A percentile compares a stretch with the other conserved stretches of the same genome.
Conservation (phyloP, 2,113 vertebrate genomes). For the Cyprinodon variegatus region DNA sequence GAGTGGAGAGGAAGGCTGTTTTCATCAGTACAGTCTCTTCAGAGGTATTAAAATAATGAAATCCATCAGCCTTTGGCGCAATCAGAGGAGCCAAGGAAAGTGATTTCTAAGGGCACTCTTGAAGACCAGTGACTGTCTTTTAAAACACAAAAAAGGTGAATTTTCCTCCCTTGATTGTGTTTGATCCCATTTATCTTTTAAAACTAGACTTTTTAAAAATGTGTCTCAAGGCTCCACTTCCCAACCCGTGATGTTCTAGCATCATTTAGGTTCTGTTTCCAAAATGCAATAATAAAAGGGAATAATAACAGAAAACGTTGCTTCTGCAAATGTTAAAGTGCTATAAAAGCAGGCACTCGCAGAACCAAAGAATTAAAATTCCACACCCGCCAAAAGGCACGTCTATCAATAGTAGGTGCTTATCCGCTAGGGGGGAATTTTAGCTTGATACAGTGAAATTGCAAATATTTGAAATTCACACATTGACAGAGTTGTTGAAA, state of each 20-base stretch:
- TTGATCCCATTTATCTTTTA: constrained; percentile 46
- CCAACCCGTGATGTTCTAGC: constrained; percentile 30
- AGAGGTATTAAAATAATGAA: constrained; percentile 49
- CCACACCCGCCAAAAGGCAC: constrained; percentile 1
- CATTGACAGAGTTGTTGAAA: not conserved
- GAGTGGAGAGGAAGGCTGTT: constrained; percentile 12
- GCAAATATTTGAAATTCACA: constrained; percentile 22
- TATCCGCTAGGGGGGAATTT: constrained; percentile 11
- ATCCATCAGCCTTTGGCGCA: constrained; percentile 32
- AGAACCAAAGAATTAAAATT: constrained; percentile 29
- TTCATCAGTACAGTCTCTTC: constrained; percentile 29
- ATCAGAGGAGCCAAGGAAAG: constrained; percentile 45
- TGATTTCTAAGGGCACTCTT: constrained; percentile 40
- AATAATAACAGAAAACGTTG: constrained; percentile 51
- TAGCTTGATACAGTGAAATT: constrained; percentile 7
- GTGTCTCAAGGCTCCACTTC: constrained; percentile 31
- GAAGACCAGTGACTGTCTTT: constrained; percentile 43
- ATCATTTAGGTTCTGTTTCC: constrained; percentile 45
- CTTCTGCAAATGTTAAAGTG: constrained; percentile 42
- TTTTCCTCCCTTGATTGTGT: constrained; percentile 30
- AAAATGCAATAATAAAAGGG: constrained; percentile 13
- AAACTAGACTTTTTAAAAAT: constrained; percentile 43
- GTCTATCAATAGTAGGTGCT: constrained; percentile 37
- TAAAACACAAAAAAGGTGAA: constrained; percentile 15
- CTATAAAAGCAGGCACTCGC: constrained; percentile 35